These are phyloP conservation scores for Protonibea diacanthus DNA, from an alignment of 2,797 vertebrate genomes.

Conservation along the genomic window DNA sequence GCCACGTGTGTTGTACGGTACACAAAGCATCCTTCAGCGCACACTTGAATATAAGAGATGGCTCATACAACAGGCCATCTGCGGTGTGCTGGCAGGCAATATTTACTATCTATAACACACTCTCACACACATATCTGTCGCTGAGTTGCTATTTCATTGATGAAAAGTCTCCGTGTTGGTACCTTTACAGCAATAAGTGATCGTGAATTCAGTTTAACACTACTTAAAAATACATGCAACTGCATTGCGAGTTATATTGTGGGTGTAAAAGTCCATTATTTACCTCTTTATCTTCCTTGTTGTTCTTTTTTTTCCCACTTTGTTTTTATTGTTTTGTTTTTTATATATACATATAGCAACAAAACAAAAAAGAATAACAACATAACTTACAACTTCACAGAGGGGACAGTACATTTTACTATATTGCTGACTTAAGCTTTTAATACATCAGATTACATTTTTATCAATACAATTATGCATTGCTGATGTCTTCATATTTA, in stretches of 20 bases:
- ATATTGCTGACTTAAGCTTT: no score
- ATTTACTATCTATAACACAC: not conserved
- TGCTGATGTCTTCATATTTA: no score
- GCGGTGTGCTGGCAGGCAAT: conserved; percentile 25
- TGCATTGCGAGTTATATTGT: not conserved
- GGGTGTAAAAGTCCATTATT: not conserved
- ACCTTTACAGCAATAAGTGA: not conserved
- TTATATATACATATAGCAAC: no score
- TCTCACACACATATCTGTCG: not conserved
- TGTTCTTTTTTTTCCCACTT: not conserved
- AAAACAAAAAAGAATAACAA: no score
- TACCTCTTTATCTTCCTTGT: not conserved
- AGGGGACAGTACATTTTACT: no score
- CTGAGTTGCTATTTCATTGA: no score
- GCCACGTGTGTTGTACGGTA: conserved; percentile 46
- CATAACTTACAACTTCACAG: no score
- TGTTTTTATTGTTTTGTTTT: no score
- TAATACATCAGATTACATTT: no score
- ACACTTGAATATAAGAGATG: conserved; percentile 13
- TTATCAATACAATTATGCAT: no score
- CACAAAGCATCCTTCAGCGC: conserved; percentile 61
- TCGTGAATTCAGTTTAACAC: not conserved
- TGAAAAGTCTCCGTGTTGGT: not conserved
- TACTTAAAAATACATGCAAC: not conserved
- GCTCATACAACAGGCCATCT: conserved; percentile 20